Evolutionary conservation across 2,888 invertebrate species (phyloP).

Genomic region (Cristatella mucedo): DNA sequence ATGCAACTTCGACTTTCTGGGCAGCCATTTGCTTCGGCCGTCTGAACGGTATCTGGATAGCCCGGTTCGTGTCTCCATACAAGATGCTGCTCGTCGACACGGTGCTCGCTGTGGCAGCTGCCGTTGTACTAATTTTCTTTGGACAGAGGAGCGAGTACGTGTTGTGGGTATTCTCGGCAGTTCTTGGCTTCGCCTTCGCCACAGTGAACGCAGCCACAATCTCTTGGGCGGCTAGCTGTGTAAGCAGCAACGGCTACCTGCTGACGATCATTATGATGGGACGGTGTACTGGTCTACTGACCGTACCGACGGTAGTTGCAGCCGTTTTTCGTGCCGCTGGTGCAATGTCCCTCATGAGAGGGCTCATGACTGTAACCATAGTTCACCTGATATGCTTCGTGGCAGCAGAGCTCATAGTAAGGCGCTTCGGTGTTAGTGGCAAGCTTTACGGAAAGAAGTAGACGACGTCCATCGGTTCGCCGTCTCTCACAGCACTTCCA

Average conservation of each 20-base stretch:
- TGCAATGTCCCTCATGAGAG: no score
- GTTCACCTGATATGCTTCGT: background rate
- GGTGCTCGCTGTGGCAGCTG: background rate
- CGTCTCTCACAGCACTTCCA: no score
- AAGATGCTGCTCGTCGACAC: conserved; percentile 4
- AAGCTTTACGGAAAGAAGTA: background rate
- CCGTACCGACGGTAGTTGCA: no score
- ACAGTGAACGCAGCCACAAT: background rate
- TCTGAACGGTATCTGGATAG: conserved; percentile 6
- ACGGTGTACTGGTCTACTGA: no score
- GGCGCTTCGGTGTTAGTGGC: background rate
- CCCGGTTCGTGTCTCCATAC: background rate
- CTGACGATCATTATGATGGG: no score
- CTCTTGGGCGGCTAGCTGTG: conserved; percentile 3
- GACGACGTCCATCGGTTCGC: no score
- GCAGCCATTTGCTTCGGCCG: conserved; percentile 7
- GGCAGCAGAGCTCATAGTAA: background rate
- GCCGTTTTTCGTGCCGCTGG: no score
- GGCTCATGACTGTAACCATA: no score
- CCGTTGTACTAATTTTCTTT: background rate
- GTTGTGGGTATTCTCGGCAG: background rate
- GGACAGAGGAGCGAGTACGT: background rate
- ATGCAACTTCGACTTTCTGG: conserved; percentile 3
- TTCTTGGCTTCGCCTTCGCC: conserved; percentile 1
- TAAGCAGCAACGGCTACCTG: no score